phyloP scores from a whole-genome alignment of 2,113 vertebrate species.

The Pithys albifrons region DNA sequence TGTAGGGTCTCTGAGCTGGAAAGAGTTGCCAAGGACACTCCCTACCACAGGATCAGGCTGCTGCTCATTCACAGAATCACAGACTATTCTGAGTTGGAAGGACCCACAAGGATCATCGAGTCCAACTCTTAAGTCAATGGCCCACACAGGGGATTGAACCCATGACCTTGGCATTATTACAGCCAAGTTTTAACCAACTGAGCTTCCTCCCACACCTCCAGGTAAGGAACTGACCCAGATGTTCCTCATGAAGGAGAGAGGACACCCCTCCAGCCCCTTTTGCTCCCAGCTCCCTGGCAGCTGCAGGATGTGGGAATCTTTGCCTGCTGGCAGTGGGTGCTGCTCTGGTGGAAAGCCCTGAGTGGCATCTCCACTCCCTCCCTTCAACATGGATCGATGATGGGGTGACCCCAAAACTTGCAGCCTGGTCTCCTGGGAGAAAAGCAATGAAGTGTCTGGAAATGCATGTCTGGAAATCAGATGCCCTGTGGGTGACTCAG shows the following conservation, averaged over 20 bases:
- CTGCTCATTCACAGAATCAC: neutral
- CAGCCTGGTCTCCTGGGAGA: neutral
- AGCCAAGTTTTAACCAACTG: too few species aligned
- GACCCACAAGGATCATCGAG: too few species aligned
- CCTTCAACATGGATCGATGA: accelerated
- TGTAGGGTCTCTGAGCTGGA: neutral
- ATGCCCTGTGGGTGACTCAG: slow-evolving; percentile 30
- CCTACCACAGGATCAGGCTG: neutral
- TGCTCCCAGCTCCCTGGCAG: neutral
- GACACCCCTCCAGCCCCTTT: neutral
- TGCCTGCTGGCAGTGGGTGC: neutral
- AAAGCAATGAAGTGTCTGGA: neutral
- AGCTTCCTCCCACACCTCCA: neutral
- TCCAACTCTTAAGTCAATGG: too few species aligned
- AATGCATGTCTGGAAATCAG: neutral
- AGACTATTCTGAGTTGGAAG: too few species aligned
- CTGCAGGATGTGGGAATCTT: neutral
- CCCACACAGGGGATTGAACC: too few species aligned
- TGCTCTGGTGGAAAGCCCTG: neutral
- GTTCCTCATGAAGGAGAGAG: neutral
- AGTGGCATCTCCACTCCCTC: neutral
- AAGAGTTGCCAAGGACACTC: neutral
- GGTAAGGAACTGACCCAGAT: neutral
- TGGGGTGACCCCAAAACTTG: neutral
- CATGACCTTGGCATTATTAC: too few species aligned